Evolutionary conservation across 2,888 invertebrate species (phyloP), one percentile per base, ranked within the genome.

Genomic region (Leptinotarsa peninsularis): DNA sequence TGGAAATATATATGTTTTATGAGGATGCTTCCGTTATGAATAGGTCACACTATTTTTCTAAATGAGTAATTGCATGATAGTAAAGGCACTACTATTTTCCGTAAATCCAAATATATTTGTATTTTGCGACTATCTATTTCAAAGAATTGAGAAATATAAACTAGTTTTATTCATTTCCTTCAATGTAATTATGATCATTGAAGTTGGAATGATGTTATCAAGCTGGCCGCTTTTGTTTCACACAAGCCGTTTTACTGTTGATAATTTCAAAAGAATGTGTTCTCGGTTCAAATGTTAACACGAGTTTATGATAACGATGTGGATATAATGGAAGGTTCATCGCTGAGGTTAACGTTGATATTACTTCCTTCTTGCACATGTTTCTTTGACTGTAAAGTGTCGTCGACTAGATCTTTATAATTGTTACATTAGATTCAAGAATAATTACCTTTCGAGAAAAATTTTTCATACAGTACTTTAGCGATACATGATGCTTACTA

Each of bases 281-380:
- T 33, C 17, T 33, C 33, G n/a, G 63, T 63, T 63, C 63, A 63
- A 63, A 63, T n/a, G 63, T 33, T 17, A 33, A 63, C 63, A 63
- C 63, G 63, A 27, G 15, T 27, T 27, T 63, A 15, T 33, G 63
- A 63, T 63, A 63, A 63, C 63, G 23, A 18, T 58, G 21, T 52
- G 52, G 17, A 17, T 52, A 52, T 52, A 58, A 58, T 13, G 58
- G 18, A 21, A 58, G 58, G 58, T 63, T 63, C 63, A 33, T 63
- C 63, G 27, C 13, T 63, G 63, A 17, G 63, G 33, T 63, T 27
- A 63, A 63, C 27, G 63, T 63, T 63, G 63, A 63, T 33, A 63
- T 33, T 7, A 27, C 63, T 63, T 63, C 33, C 63, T 63, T 13
- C n/a, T n/a, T 15, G 33, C 63, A 63, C 63, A 63, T 63, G 63